phyloP scores from a whole-genome alignment of 2,797 vertebrate genomes.

The Pseudotriccus pelzelni region DNA sequence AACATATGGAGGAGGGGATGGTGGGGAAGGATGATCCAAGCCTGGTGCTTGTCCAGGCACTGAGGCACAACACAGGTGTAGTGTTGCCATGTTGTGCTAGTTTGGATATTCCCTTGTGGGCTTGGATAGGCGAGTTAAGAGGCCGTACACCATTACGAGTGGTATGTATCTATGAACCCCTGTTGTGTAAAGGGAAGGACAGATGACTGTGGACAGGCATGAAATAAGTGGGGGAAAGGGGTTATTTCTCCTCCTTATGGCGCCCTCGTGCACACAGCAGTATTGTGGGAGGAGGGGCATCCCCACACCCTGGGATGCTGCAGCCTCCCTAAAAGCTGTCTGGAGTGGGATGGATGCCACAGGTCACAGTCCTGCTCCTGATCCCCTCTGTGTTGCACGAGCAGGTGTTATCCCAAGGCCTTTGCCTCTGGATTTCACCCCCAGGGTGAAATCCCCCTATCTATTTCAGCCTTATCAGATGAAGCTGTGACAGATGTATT shows the following conservation, averaged over 20 bases:
- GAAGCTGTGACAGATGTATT: not conserved
- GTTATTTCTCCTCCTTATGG: not conserved
- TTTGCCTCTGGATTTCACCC: accelerated
- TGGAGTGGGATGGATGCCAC: not conserved
- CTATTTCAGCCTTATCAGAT: not conserved
- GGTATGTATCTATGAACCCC: not conserved
- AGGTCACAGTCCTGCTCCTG: not conserved
- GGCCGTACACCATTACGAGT: accelerated
- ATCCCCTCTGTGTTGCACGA: not conserved
- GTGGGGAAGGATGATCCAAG: not conserved
- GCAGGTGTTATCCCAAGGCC: accelerated
- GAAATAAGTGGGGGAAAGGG: not conserved
- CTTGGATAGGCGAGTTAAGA: not conserved
- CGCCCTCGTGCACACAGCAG: not conserved
- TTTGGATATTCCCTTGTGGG: not conserved
- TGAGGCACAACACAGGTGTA: not conserved
- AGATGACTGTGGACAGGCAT: not conserved
- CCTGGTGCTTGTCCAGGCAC: not conserved
- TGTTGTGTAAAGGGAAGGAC: not conserved
- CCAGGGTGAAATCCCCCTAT: not conserved
- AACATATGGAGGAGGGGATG: not conserved
- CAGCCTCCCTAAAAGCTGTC: not conserved
- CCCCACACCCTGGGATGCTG: not conserved
- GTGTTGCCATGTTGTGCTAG: not conserved
- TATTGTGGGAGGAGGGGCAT: not conserved